Evolutionary conservation across 2,888 invertebrate genomes (phyloP).

Genomic region (Hirtodrosophila duncani): DNA sequence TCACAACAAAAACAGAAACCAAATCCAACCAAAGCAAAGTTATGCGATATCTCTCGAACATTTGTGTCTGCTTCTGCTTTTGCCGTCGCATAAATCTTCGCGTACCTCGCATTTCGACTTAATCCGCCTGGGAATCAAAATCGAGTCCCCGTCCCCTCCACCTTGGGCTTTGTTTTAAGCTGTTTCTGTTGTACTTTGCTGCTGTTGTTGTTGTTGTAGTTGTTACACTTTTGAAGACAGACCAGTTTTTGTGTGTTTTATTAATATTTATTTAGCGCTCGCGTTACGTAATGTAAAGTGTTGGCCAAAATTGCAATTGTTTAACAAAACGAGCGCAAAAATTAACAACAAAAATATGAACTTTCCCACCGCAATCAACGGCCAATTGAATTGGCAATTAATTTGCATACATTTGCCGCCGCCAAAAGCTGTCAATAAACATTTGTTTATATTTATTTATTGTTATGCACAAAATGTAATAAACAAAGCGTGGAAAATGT

Average conservation of each 20-base stretch:
- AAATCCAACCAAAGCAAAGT: conserved; percentile 13
- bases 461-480: conserved; percentile 22
- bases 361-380: conserved; percentile 65
- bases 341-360: conserved; percentile 21
- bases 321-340: conserved; percentile 8
- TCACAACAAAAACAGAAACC: conserved; percentile 15
- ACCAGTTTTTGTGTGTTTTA: conserved; percentile 17
- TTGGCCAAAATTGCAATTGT: conserved; percentile 50
- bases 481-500: conserved; percentile 24
- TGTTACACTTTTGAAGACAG: conserved; percentile 44
- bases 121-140: conserved; percentile 69
- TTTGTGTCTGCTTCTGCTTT: conserved; percentile 13
- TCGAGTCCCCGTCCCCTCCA: conserved; percentile 30
- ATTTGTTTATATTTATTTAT: conserved; percentile 60
- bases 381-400: conserved; percentile 64
- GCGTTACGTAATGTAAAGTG: too few relatives aligned
- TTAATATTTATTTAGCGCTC: conserved; percentile 13
- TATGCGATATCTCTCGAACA: conserved; percentile 4
- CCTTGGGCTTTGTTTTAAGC: conserved; percentile 17
- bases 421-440: conserved; percentile 58
- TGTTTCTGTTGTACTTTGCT: conserved; percentile 8
- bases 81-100: conserved; percentile 64
- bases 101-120: conserved; percentile 47
- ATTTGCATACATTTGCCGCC: conserved; percentile 48
- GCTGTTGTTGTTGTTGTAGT: conserved; percentile 13